Evolutionary conservation across 2,113 vertebrate genomes (phyloP).

Genomic region (Pseudorectes ferrugineus): DNA sequence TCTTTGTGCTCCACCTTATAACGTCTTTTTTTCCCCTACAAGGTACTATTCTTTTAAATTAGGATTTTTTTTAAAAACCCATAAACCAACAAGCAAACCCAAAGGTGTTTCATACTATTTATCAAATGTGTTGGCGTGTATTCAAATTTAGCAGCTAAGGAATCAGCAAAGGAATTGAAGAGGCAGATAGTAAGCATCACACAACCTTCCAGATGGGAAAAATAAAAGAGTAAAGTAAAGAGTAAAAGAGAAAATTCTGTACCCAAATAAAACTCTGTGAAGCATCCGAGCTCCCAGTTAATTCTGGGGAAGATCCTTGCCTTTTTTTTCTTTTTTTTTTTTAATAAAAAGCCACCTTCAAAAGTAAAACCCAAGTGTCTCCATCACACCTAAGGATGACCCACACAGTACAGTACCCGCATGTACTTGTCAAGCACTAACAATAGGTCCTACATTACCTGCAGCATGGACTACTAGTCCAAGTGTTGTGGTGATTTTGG

Average conservation of each 20-base stretch:
- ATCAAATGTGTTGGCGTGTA: not conserved
- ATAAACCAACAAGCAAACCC: not conserved
- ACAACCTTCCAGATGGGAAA: not conserved
- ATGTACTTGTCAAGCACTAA: not conserved
- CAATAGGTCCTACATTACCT: conserved; percentile 69
- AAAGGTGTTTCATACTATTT: not conserved
- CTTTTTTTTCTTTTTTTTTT: not conserved
- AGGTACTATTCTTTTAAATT: not conserved
- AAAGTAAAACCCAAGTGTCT: not conserved
- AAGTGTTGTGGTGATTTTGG: conserved; percentile 95
- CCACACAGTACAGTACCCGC: too few relatives aligned
- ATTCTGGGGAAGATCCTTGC: not conserved
- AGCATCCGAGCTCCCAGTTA: not conserved
- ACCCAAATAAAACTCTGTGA: not conserved
- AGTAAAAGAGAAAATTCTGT: not conserved
- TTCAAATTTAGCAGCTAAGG: not conserved
- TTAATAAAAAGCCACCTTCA: not conserved
- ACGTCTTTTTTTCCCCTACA: not conserved
- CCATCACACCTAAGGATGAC: not conserved
- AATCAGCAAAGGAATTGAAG: not conserved
- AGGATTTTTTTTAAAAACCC: not conserved
- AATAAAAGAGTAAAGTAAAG: not conserved
- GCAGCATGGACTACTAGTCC: conserved; percentile 97
- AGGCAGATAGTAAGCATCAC: not conserved
- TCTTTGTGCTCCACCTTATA: not conserved